Percentiles rank a stretch among this genome's conserved stretches.
Evolutionary conservation across 2,113 vertebrate genomes (phyloP).

Genomic region (Acrocephalus arundinaceus): DNA sequence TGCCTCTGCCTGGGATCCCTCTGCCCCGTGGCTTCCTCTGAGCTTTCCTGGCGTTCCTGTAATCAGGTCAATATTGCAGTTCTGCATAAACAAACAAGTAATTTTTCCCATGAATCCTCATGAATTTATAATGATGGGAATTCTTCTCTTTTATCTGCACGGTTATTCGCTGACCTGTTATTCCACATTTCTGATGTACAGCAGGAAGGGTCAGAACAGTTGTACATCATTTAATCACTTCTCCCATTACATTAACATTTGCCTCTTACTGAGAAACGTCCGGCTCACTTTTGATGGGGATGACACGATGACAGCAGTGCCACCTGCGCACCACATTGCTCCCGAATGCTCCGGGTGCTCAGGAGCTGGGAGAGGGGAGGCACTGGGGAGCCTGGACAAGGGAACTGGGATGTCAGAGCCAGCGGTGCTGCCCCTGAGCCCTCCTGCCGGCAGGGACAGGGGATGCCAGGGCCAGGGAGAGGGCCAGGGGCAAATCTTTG

Average conservation of each 20-base stretch:
- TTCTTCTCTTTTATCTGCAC: neutral
- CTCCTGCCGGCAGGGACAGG: accelerated
- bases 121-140: constrained; percentile 11
- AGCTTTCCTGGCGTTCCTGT: neutral
- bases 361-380: accelerated
- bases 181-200: neutral
- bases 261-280: accelerated
- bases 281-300: accelerated
- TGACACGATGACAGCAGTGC: neutral
- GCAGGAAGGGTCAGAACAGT: neutral
- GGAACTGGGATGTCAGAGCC: neutral
- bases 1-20: neutral
- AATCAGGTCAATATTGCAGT: constrained; percentile 21
- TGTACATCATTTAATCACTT: neutral
- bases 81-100: constrained; percentile 27
- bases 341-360: accelerated
- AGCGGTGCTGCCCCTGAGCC: accelerated
- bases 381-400: neutral
- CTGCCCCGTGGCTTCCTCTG: neutral
- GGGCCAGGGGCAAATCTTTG: accelerated
- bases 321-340: accelerated
- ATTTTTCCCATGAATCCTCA: neutral
- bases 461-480: accelerated
- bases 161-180: neutral
- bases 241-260: neutral